These are phyloP conservation scores for Pseudomyrmex sp. DNA, from an alignment of 1,140 invertebrate genomes.

Conservation along the genomic window DNA sequence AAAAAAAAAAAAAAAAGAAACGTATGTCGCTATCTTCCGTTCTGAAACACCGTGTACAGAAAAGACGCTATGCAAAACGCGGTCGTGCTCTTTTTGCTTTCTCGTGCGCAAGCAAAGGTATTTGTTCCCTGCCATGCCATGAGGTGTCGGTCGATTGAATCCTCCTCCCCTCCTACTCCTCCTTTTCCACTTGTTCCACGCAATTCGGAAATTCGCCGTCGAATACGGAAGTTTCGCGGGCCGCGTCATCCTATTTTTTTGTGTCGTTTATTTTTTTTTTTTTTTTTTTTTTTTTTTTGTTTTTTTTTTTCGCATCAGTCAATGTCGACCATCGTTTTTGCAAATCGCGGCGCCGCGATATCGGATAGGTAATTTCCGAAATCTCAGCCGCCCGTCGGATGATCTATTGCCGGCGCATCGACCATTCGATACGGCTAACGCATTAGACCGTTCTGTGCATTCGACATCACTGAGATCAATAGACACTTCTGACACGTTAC, in stretches of 20 bases:
- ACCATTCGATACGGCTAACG: constrained; percentile 55
- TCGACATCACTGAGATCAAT: constrained; percentile 61
- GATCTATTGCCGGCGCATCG: constrained; percentile 56
- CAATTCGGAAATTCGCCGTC: constrained; percentile 35
- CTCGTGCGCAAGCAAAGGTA: constrained; percentile 13
- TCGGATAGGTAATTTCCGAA: constrained; percentile 62
- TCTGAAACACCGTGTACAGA: neutral
- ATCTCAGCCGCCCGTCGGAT: constrained; percentile 49
- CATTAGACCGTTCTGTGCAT: constrained; percentile 58
- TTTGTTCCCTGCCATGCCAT: constrained; percentile 5
- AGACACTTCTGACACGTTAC: constrained; percentile 62
- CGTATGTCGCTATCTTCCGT: constrained; percentile 33
- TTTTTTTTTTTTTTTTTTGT: neutral
- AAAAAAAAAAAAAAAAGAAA: neutral
- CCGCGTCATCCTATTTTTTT: constrained; percentile 17
- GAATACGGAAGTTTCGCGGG: constrained; percentile 21
- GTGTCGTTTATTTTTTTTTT: neutral
- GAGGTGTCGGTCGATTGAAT: constrained; percentile 42
- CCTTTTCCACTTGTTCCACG: neutral
- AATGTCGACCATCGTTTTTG: constrained; percentile 48
- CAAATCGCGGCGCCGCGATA: constrained; percentile 54
- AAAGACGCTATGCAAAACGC: constrained; percentile 29
- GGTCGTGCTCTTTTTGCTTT: constrained; percentile 9
- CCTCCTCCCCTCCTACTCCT: neutral
- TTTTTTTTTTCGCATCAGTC: constrained; percentile 47